Evolutionary conservation across 2,113 vertebrate species (phyloP).

Genomic region (Pteropus alecto): DNA sequence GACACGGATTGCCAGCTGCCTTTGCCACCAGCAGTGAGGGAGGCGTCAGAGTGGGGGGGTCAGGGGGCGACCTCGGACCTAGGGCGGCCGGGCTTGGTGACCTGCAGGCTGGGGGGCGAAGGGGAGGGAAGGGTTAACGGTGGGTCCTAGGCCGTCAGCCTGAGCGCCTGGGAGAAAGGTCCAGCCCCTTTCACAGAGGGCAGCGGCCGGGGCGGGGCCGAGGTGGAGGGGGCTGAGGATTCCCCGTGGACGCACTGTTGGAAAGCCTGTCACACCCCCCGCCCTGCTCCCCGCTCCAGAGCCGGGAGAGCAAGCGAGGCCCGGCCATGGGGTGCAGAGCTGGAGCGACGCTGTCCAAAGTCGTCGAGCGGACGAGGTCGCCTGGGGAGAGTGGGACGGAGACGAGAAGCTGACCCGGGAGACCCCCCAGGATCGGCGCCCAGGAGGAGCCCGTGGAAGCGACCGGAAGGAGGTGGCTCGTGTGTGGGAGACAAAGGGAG

Average conservation of each 20-base stretch:
- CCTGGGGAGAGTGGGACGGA: accelerated
- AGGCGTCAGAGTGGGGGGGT: too few relatives aligned
- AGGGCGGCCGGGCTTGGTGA: not conserved
- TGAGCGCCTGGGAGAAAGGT: accelerated
- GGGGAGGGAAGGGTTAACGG: not conserved
- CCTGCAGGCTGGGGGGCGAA: accelerated
- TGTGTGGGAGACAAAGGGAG: accelerated
- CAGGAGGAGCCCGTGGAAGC: too few relatives aligned
- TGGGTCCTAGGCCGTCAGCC: accelerated
- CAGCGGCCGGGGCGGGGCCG: accelerated
- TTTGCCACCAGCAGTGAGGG: not conserved
- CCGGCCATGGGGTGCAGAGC: accelerated
- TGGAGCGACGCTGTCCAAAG: accelerated
- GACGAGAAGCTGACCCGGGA: not conserved
- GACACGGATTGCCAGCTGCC: not conserved
- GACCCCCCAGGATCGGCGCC: not conserved
- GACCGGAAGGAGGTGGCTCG: not conserved
- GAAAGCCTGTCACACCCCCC: too few relatives aligned
- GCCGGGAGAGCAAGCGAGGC: accelerated
- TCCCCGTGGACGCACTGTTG: accelerated
- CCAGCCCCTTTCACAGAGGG: accelerated
- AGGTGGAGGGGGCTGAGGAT: not conserved
- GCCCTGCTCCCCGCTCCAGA: not conserved
- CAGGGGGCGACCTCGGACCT: accelerated
- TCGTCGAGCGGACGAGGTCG: accelerated